phyloP scores from a whole-genome alignment of 2,888 invertebrate species.

The Drosophila cyrtoloma region DNA sequence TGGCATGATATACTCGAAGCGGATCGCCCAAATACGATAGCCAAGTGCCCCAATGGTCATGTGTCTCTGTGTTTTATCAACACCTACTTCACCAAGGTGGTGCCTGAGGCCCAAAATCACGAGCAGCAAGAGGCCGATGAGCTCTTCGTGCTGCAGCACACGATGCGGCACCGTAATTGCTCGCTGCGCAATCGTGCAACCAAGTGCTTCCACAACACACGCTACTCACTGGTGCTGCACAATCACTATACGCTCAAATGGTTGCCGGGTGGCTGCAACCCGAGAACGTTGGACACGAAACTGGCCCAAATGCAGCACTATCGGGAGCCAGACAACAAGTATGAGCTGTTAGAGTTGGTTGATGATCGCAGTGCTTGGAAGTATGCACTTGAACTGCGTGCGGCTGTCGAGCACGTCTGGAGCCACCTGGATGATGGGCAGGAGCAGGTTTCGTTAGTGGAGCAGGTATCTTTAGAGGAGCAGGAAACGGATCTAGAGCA shows the following conservation, averaged over 20 bases:
- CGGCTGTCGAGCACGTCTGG: slow-evolving; percentile 57
- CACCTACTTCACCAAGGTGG: slow-evolving; percentile 93
- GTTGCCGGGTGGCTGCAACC: slow-evolving; percentile 85
- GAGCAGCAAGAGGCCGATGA: slow-evolving; percentile 60
- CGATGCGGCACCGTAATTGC: slow-evolving; percentile 93
- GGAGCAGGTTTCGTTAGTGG: slow-evolving; percentile 22
- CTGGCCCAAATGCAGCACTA: slow-evolving; percentile 71
- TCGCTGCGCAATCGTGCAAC: slow-evolving; percentile 94
- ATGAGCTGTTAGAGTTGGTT: slow-evolving; percentile 39
- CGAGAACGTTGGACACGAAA: slow-evolving; percentile 46
- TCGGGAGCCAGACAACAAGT: slow-evolving; percentile 55
- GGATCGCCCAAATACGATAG: slow-evolving; percentile 1
- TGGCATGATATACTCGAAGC: slow-evolving; percentile 86
- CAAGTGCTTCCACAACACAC: slow-evolving; percentile 95
- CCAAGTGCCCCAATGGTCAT: slow-evolving; percentile 48
- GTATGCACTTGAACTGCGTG: slow-evolving; percentile 51
- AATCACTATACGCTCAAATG: slow-evolving; percentile 95
- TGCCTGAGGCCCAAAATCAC: slow-evolving; percentile 45
- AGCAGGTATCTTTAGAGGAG: slow-evolving; percentile 23
- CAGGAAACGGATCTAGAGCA: slow-evolving; percentile 42
- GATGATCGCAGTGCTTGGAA: slow-evolving; percentile 64
- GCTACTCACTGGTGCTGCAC: slow-evolving; percentile 93
- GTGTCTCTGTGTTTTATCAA: slow-evolving; percentile 92
- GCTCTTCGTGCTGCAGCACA: slow-evolving; percentile 95
- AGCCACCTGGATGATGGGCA: slow-evolving; percentile 53